These are phyloP conservation scores for Habroteleia sp. DNA, from an alignment of 2,888 invertebrate genomes.

Conservation along the genomic window DNA sequence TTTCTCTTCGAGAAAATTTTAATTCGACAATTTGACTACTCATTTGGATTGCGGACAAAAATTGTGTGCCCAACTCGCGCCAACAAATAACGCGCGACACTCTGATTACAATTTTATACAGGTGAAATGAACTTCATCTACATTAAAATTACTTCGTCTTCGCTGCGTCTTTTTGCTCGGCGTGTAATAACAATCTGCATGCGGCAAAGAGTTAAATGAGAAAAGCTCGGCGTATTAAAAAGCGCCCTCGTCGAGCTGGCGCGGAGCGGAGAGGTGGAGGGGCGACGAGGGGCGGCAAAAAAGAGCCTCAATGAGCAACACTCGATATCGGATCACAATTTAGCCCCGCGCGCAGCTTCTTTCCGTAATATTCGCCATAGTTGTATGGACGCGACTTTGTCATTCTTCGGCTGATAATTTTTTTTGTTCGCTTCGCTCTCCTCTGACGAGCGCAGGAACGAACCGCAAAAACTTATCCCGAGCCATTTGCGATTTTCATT, in stretches of 20 bases:
- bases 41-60: slow-evolving; percentile 50
- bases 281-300: slow-evolving; percentile 9
- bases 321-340: slow-evolving; percentile 44
- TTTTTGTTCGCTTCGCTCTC: slow-evolving; percentile 30
- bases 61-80: slow-evolving; percentile 25
- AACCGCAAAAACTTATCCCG: slow-evolving; percentile 65
- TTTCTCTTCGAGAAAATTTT: slow-evolving; percentile 7
- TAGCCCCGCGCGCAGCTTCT: slow-evolving; percentile 10
- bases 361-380: slow-evolving; percentile 27
- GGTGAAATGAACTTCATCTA: slow-evolving; percentile 60
- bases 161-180: slow-evolving; percentile 46
- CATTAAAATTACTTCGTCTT: slow-evolving; percentile 62
- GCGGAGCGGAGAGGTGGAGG: neutral
- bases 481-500: slow-evolving; percentile 54
- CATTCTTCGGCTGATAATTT: slow-evolving; percentile 56
- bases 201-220: slow-evolving; percentile 62
- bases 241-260: slow-evolving; percentile 12
- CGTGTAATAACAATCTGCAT: slow-evolving; percentile 59
- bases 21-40: slow-evolving; percentile 43
- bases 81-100: slow-evolving; percentile 57
- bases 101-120: slow-evolving; percentile 60
- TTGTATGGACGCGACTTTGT: slow-evolving; percentile 47
- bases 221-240: slow-evolving; percentile 58
- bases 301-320: slow-evolving; percentile 17
- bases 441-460: slow-evolving; percentile 40